phyloP scores from a whole-genome alignment of 2,888 invertebrate genomes.

The Mesochorus sp. region DNA sequence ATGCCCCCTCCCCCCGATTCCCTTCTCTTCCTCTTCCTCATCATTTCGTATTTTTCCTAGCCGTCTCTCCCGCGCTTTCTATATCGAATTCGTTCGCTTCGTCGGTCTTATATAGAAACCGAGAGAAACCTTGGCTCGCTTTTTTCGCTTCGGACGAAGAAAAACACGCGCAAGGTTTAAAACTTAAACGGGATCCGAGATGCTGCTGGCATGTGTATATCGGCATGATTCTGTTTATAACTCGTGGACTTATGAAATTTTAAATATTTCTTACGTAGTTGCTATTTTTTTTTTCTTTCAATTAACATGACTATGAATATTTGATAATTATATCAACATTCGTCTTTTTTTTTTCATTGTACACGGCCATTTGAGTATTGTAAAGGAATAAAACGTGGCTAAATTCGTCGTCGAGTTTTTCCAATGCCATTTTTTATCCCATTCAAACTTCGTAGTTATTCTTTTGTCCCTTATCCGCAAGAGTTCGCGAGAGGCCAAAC shows the following conservation, averaged over 20 bases:
- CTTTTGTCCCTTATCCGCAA: slow-evolving; percentile 21
- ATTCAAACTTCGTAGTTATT: background rate
- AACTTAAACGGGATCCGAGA: slow-evolving; percentile 5
- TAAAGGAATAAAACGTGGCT: background rate
- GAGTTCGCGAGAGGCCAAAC: background rate
- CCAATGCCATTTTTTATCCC: slow-evolving; percentile 15
- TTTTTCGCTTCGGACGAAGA: slow-evolving; percentile 15
- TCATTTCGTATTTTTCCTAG: slow-evolving; percentile 34
- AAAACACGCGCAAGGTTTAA: slow-evolving; percentile 22
- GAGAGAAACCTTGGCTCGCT: slow-evolving; percentile 41
- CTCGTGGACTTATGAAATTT: slow-evolving; percentile 13
- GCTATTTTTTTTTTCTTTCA: background rate
- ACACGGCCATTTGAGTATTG: background rate
- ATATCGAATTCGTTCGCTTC: slow-evolving; percentile 72
- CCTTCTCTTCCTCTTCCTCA: slow-evolving; percentile 31
- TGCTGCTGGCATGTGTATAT: slow-evolving; percentile 11
- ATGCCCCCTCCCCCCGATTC: slow-evolving; percentile 34
- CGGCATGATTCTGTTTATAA: background rate
- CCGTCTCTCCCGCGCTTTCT: slow-evolving; percentile 38
- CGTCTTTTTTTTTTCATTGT: background rate
- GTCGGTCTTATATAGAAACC: slow-evolving; percentile 65
- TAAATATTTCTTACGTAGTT: background rate
- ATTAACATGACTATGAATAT: slow-evolving; percentile 17
- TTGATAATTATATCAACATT: slow-evolving; percentile 20
- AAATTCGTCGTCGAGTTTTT: slow-evolving; percentile 5